phyloP scores from a whole-genome alignment of 2,888 invertebrate genomes.

The Cephalotes varians region DNA sequence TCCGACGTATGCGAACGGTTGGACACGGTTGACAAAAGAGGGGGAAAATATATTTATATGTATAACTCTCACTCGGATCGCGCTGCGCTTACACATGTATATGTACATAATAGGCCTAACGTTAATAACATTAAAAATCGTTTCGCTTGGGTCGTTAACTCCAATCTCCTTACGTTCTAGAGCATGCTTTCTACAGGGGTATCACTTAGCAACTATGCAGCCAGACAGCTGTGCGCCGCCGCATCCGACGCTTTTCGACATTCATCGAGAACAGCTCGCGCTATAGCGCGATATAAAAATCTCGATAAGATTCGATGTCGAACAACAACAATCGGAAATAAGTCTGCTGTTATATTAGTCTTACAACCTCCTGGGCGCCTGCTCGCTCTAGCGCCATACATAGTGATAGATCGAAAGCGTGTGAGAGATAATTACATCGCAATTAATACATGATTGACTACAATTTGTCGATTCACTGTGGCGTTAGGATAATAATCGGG shows the following conservation, averaged over 20 bases:
- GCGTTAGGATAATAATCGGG: conserved; percentile 28
- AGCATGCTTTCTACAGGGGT: conserved; percentile 57
- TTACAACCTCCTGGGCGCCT: conserved; percentile 1
- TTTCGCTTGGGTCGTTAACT: conserved; percentile 45
- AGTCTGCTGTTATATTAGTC: conserved; percentile 35
- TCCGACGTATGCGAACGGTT: conserved; percentile 22
- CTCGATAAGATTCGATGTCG: conserved; percentile 57
- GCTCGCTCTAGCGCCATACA: conserved; percentile 19
- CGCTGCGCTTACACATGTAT: conserved; percentile 53
- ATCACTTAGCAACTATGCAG: conserved; percentile 60
- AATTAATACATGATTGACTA: conserved; percentile 24
- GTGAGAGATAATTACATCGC: conserved; percentile 18
- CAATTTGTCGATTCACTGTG: neutral
- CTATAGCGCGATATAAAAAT: conserved; percentile 48
- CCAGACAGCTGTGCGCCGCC: conserved; percentile 40
- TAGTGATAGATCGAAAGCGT: conserved; percentile 40
- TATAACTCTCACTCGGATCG: conserved; percentile 58
- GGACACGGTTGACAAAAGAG: conserved; percentile 48
- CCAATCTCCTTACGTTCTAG: conserved; percentile 60
- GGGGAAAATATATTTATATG: conserved; percentile 55
- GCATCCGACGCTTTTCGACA: conserved; percentile 47
- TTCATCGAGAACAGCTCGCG: conserved; percentile 39
- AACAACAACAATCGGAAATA: conserved; percentile 50
- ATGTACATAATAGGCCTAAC: conserved; percentile 69
- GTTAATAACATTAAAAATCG: conserved; percentile 66